These are phyloP conservation scores for Hyles lineata DNA, from an alignment of 2,888 invertebrate species.

Conservation along the genomic window DNA sequence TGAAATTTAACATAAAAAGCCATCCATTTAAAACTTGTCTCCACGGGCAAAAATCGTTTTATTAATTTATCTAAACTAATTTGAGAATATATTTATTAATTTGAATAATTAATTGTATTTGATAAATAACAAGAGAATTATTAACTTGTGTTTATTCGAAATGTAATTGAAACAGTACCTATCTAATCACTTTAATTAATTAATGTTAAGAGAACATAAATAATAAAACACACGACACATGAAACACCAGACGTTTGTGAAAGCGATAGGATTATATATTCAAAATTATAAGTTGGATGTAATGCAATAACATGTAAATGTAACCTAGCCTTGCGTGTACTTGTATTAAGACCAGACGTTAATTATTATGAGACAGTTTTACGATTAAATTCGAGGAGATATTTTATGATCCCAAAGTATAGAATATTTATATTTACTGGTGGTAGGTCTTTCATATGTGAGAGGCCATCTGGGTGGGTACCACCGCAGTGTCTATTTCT, in stretches of 20 bases:
- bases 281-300: not conserved
- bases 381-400: not conserved
- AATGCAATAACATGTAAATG: constrained; percentile 2
- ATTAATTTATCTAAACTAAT: not conserved
- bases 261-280: constrained; percentile 17
- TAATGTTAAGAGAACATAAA: not conserved
- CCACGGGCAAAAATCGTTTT: not conserved
- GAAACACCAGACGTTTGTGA: not conserved
- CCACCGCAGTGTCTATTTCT: too few species aligned
- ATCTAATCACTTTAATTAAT: not conserved
- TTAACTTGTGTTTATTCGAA: not conserved
- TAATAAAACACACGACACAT: not conserved
- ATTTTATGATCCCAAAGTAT: too few species aligned
- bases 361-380: not conserved
- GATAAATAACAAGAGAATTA: not conserved
- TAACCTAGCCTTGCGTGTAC: not conserved
- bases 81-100: not conserved
- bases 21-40: too few species aligned
- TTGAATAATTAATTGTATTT: not conserved
- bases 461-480: too few species aligned
- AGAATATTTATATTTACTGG: too few species aligned
- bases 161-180: not conserved
- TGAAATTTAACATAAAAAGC: too few species aligned
- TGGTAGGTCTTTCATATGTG: too few species aligned
- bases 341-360: not conserved